Conservation (phyloP, 2,888 invertebrate species). For the Eulithis prunata region DNA sequence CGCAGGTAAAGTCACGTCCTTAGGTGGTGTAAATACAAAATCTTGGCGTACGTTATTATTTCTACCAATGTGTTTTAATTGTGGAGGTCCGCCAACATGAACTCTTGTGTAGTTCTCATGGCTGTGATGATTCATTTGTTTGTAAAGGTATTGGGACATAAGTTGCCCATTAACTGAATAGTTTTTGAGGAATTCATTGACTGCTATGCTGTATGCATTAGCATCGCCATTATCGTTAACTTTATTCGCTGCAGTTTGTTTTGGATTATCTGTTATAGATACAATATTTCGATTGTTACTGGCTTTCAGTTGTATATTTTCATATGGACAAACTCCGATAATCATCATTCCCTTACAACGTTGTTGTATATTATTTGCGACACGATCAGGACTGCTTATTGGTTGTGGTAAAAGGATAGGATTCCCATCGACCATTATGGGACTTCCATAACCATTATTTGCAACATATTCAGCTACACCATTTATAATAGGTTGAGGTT, state of each 20-base stretch:
- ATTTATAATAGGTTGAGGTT: background rate
- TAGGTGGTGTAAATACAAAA: slow-evolving; percentile 45
- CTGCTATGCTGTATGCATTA: slow-evolving; percentile 10
- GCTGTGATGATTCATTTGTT: slow-evolving; percentile 41
- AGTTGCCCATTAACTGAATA: slow-evolving; percentile 24
- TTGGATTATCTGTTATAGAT: slow-evolving; percentile 1
- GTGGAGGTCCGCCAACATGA: slow-evolving; percentile 36
- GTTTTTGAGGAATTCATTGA: slow-evolving; percentile 25
- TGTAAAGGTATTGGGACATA: slow-evolving; percentile 41
- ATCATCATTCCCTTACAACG: slow-evolving; percentile 12
- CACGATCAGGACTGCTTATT: slow-evolving; percentile 15
- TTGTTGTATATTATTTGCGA: slow-evolving; percentile 11
- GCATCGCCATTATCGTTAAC: background rate
- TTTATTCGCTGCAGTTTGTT: background rate
- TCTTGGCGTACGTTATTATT: slow-evolving; percentile 28
- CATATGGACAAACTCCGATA: slow-evolving; percentile 8
- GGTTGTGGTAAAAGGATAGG: slow-evolving; percentile 12
- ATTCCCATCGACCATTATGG: slow-evolving; percentile 10
- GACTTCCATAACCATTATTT: slow-evolving; percentile 9
- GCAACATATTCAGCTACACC: slow-evolving; percentile 1
- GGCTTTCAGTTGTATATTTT: background rate
- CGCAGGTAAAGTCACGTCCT: slow-evolving; percentile 7
- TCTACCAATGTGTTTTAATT: background rate
- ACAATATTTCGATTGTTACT: background rate
- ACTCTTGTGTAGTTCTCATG: slow-evolving; percentile 40